phyloP scores from a whole-genome alignment of 2,888 invertebrate genomes.

The Hoplodrina ambigua region DNA sequence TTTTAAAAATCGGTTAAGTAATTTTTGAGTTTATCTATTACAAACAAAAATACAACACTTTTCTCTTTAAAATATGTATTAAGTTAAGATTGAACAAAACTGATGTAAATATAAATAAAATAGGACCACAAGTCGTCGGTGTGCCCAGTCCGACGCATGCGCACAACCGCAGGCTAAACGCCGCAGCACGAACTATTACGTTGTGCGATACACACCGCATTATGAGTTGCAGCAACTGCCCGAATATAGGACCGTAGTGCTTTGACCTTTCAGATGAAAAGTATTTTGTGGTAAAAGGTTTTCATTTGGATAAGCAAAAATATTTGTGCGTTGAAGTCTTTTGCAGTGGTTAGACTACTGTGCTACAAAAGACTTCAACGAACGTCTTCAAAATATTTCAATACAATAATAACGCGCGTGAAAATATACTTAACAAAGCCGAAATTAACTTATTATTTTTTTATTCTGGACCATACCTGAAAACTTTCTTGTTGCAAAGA shows the following conservation, averaged over 20 bases:
- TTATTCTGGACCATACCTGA: too few relatives aligned
- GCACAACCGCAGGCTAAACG: slow-evolving; percentile 64
- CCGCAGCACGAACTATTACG: slow-evolving; percentile 59
- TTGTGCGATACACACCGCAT: slow-evolving; percentile 54
- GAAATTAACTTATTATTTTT: too few relatives aligned
- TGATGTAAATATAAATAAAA: not conserved
- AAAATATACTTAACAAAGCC: too few relatives aligned
- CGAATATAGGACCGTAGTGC: slow-evolving; percentile 29
- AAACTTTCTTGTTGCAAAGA: too few relatives aligned
- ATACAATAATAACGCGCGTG: not conserved
- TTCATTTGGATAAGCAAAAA: not conserved
- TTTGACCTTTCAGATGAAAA: slow-evolving; percentile 51
- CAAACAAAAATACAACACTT: too few relatives aligned
- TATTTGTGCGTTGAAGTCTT: slow-evolving; percentile 39
- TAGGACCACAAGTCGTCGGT: slow-evolving; percentile 32
- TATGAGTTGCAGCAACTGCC: slow-evolving; percentile 57
- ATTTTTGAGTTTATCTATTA: too few relatives aligned
- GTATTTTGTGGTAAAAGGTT: not conserved
- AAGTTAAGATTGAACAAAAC: too few relatives aligned
- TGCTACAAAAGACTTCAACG: slow-evolving; percentile 35
- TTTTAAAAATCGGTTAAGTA: too few relatives aligned
- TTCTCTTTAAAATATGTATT: too few relatives aligned
- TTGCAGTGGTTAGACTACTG: not conserved
- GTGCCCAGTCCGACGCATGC: slow-evolving; percentile 46
- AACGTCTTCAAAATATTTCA: not conserved